Conservation (phyloP, 1,140 invertebrate species). For the Cotesia chilonis region DNA sequence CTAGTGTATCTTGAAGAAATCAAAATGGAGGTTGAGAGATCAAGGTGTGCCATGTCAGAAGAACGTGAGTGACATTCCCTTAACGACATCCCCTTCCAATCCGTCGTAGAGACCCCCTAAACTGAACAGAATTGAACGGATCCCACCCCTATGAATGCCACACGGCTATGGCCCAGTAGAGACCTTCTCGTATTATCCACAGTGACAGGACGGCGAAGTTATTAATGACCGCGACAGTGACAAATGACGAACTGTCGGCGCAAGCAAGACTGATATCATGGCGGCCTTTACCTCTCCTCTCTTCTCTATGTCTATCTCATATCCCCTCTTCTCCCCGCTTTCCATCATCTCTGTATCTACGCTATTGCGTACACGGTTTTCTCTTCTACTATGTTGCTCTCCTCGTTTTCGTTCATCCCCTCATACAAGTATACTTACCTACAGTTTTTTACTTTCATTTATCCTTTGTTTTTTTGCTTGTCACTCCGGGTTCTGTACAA, state of each 20-base stretch:
- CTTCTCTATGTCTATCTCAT: slow-evolving; percentile 44
- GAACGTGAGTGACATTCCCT: slow-evolving; percentile 64
- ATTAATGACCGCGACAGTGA: slow-evolving; percentile 67
- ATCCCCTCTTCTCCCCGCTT: slow-evolving; percentile 40
- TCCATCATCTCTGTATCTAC: slow-evolving; percentile 37
- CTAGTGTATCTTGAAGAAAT: slow-evolving; percentile 33
- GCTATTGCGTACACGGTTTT: slow-evolving; percentile 36
- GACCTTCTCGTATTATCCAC: slow-evolving; percentile 67
- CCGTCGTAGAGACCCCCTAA: slow-evolving; percentile 58
- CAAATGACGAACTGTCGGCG: slow-evolving; percentile 68
- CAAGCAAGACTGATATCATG: slow-evolving; percentile 68
- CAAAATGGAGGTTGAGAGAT: slow-evolving; percentile 55
- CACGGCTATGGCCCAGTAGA: slow-evolving; percentile 42
- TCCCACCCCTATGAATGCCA: slow-evolving; percentile 58
- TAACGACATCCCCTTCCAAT: slow-evolving; percentile 59
- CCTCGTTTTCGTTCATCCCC: slow-evolving; percentile 40
- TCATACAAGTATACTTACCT: slow-evolving; percentile 37
- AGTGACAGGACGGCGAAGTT: slow-evolving; percentile 66
- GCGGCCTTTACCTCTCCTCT: slow-evolving; percentile 61
- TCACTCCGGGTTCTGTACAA: slow-evolving; percentile 30
- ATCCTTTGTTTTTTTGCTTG: slow-evolving; percentile 37
- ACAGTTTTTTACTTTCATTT: slow-evolving; percentile 34
- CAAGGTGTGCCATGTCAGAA: slow-evolving; percentile 57
- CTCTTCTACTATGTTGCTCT: slow-evolving; percentile 34
- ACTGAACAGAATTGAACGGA: slow-evolving; percentile 63